Evolutionary conservation across 2,113 vertebrate species (phyloP).

Genomic region (Alectura lathami): DNA sequence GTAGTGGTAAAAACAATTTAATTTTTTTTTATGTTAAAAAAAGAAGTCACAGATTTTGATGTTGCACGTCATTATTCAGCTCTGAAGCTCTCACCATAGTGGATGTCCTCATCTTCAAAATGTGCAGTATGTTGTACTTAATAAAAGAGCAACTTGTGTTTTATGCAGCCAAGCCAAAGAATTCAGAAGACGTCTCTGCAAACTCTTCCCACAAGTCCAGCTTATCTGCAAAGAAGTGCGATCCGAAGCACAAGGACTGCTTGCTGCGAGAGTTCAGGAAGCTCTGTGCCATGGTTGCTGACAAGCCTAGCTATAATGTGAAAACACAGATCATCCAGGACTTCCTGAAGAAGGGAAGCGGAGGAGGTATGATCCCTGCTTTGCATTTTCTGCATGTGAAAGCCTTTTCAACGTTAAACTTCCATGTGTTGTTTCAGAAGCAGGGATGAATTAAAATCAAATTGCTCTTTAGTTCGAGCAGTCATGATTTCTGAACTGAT

Average conservation of each 20-base stretch:
- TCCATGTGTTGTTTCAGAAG: not conserved
- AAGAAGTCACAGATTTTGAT: not conserved
- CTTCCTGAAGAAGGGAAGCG: constrained; percentile 89
- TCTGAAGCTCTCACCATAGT: not conserved
- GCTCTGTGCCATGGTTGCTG: constrained; percentile 90
- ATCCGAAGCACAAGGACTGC: constrained; percentile 92
- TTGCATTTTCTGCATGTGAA: accelerated
- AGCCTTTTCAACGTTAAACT: not conserved
- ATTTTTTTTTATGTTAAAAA: too few relatives aligned
- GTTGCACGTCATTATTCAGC: not conserved
- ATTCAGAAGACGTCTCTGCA: constrained; percentile 63
- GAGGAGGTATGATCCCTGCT: constrained; percentile 80
- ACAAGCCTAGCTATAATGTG: constrained; percentile 91
- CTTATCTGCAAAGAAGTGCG: constrained; percentile 83
- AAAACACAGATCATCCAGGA: constrained; percentile 97
- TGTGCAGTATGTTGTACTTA: accelerated
- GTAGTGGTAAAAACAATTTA: not conserved
- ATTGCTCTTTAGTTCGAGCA: not conserved
- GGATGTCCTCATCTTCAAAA: not conserved
- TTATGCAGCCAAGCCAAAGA: constrained; percentile 75
- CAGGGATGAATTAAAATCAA: not conserved
- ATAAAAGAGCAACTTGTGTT: not conserved
- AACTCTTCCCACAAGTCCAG: constrained; percentile 66
- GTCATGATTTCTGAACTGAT: not conserved
- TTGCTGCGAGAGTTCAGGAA: constrained; percentile 93